These are phyloP conservation scores for Oceanodroma tethys DNA, from an alignment of 2,113 vertebrate species.

Conservation along the genomic window DNA sequence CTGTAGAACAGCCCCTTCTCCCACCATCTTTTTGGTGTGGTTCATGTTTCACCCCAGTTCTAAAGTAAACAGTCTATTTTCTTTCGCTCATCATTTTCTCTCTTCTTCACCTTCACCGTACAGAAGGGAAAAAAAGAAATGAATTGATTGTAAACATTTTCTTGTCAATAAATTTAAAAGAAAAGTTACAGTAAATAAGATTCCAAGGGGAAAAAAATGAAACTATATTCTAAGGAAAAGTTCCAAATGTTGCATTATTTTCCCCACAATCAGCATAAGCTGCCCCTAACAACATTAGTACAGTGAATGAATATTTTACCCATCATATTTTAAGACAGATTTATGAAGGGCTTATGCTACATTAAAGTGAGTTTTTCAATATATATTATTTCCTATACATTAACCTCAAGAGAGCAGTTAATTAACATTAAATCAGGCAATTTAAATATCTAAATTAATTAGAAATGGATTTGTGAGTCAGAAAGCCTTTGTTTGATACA, in stretches of 20 bases:
- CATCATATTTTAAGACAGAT: not conserved
- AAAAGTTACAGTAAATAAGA: not conserved
- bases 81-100: not conserved
- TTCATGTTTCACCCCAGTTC: not conserved
- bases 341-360: not conserved
- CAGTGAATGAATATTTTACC: not conserved
- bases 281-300: not conserved
- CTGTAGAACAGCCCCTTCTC: not conserved
- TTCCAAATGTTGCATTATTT: not conserved
- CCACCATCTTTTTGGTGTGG: not conserved
- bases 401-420: not conserved
- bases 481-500: not conserved
- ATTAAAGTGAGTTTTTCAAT: not conserved
- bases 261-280: not conserved
- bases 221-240: not conserved
- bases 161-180: not conserved
- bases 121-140: not conserved
- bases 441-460: conserved; percentile 24
- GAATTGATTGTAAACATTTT: not conserved
- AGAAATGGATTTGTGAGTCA: not conserved
- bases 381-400: not conserved
- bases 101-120: not conserved
- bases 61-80: not conserved
- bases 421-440: not conserved
- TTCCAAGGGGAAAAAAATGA: not conserved